These are phyloP conservation scores for Zapornia atra DNA, from an alignment of 2,113 vertebrate species.

Conservation along the genomic window DNA sequence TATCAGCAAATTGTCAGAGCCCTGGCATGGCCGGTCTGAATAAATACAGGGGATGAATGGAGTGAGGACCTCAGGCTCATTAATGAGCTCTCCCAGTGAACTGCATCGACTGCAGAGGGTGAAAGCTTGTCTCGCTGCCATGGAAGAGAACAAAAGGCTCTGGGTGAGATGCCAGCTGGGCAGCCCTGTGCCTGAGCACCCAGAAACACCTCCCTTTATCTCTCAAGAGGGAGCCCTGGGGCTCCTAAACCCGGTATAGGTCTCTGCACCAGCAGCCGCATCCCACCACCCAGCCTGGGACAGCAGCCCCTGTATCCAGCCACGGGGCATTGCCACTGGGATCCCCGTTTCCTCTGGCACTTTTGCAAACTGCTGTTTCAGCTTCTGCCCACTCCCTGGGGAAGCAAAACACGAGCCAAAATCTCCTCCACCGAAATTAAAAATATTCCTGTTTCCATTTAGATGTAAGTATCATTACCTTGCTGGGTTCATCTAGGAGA, in stretches of 20 bases:
- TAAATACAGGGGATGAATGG: not conserved
- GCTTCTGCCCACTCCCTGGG: not conserved
- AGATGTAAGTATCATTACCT: slow-evolving; percentile 29
- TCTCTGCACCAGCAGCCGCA: not conserved
- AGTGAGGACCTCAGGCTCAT: not conserved
- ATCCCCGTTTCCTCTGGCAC: not conserved
- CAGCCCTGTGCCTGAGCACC: not conserved
- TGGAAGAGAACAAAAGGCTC: not conserved
- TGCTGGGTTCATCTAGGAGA: slow-evolving; percentile 51
- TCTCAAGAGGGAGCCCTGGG: not conserved
- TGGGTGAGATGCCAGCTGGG: not conserved
- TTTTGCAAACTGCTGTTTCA: accelerated
- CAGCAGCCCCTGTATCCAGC: not conserved
- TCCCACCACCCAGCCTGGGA: not conserved
- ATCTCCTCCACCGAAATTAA: not conserved
- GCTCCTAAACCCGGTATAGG: not conserved
- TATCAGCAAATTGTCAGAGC: not conserved
- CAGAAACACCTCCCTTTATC: not conserved
- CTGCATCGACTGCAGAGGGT: accelerated
- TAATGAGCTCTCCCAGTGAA: not conserved
- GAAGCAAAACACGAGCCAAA: not conserved
- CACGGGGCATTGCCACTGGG: accelerated
- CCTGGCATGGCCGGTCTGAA: not conserved
- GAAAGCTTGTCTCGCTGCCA: not conserved
- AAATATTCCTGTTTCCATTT: not conserved